Base-by-base conservation (phyloP, 2,113 vertebrate species). In the Acanthochromis polyacanthus region DNA sequence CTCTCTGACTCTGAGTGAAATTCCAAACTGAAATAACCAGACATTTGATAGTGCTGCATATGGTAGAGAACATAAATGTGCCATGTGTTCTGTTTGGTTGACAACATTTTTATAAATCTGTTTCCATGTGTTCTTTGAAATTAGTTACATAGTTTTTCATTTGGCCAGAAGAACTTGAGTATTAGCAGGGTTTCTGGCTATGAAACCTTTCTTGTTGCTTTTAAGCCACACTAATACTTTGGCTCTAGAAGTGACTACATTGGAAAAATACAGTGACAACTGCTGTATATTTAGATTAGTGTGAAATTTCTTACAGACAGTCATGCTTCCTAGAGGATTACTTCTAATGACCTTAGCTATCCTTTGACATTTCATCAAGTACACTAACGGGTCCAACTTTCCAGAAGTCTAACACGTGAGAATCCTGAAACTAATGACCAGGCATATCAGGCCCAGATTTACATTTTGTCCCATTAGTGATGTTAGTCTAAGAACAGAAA, bases 1-100 rank as follows among this genome's bases (percentile, higher is more conserved):
- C 48, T 77, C 46, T 59, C 36, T 75, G 72, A 73, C 62, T 76
- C 46, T 10, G 36, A 51, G 65, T 23, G 48, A 60, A 66, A 80
- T 80, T 82, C 62, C 78, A 74, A 80, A 77, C 62, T 71, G 81
- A 82, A 84, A 65, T 59, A 68, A 61, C 25, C 53, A 61, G 38
- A 75, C 71, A 65, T 28, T 20, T 17, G 20, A 50, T 36, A 20
- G 32, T 61, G 56, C 32, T 55, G 19, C 65, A 68, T 46, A 51
- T n/a, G 48, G 19, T 50, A 17, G 30, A 61, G 30, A 46, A 57
- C 36, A 36, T 36, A 59, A 80, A 71, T 28, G 32, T 53, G 51
- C 23, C 40, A 45, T 66, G 66, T 75, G 66, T 68, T 55, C 20
- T 46, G 38, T 68, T 71, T 64, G 61, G 40, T 75, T 23, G 50